These are phyloP conservation scores for Axis porcinus DNA, from an alignment of 2,113 vertebrate genomes.

Conservation along the genomic window DNA sequence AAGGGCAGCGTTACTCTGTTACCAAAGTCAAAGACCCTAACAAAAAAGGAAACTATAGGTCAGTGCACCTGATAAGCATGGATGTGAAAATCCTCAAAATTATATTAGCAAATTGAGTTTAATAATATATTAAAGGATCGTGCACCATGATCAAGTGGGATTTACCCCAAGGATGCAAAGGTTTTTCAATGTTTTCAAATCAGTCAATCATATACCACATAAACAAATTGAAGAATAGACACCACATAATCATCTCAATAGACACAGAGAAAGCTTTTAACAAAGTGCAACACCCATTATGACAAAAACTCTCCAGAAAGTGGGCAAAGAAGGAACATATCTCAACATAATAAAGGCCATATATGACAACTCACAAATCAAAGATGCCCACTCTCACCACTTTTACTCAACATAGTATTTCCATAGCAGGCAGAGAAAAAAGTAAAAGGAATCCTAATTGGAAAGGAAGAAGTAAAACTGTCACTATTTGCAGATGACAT, in stretches of 20 bases:
- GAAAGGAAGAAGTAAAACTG: not conserved
- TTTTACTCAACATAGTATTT: not conserved
- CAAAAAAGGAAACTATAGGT: not conserved
- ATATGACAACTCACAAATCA: not conserved
- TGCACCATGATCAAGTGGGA: not conserved
- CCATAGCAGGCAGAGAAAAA: not conserved
- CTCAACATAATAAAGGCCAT: not conserved
- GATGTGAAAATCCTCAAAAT: not conserved
- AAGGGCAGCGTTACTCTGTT: not conserved
- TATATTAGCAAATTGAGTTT: not conserved
- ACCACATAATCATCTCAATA: not conserved
- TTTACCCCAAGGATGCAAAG: not conserved
- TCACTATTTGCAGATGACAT: not conserved
- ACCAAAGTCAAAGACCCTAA: not conserved
- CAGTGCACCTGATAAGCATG: not conserved
- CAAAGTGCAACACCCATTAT: not conserved
- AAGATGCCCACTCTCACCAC: not conserved
- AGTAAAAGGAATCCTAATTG: not conserved
- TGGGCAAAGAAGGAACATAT: not conserved
- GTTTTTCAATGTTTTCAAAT: not conserved
- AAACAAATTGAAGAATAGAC: not conserved
- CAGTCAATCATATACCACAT: not conserved
- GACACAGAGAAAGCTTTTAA: not conserved
- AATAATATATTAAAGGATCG: not conserved
- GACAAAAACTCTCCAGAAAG: not conserved